These are phyloP conservation scores for Protodeltote pygarga DNA, from an alignment of 2,888 invertebrate species.

Conservation along the genomic window DNA sequence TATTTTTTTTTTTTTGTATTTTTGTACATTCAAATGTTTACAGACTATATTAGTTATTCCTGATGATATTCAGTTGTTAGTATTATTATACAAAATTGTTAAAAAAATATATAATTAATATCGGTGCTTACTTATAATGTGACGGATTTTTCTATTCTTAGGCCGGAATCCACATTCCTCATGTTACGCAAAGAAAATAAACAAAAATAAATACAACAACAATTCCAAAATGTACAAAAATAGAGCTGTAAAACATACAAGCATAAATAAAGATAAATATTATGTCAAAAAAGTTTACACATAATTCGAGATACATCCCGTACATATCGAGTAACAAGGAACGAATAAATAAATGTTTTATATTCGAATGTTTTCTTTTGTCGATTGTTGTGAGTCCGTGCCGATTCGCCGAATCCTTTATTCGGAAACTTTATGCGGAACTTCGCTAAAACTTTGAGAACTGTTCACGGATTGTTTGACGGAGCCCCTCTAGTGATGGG, in stretches of 20 bases:
- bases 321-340: constrained; percentile 4
- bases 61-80: too few species aligned
- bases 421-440: constrained; percentile 39
- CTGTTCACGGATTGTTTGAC: constrained; percentile 34
- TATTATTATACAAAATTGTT: too few species aligned
- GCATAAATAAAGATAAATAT: background rate
- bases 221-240: too few species aligned
- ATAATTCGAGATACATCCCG: constrained; percentile 4
- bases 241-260: background rate
- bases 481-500: constrained; percentile 29
- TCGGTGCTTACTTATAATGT: too few species aligned
- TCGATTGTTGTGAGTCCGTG: constrained; percentile 25
- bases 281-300: background rate
- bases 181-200: too few species aligned
- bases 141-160: too few species aligned
- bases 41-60: too few species aligned
- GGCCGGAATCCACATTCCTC: too few species aligned
- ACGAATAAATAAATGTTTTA: constrained; percentile 36
- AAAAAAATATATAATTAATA: too few species aligned
- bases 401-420: constrained; percentile 42
- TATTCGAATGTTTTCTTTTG: constrained; percentile 23
- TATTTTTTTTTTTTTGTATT: constrained; percentile 23
- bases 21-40: too few species aligned
- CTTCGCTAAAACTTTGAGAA: constrained; percentile 28
- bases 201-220: too few species aligned